Percentiles rank a stretch among this genome's conserved stretches.
Conservation (phyloP, 1,140 invertebrate species). For the Zaprionus lachaisei region DNA sequence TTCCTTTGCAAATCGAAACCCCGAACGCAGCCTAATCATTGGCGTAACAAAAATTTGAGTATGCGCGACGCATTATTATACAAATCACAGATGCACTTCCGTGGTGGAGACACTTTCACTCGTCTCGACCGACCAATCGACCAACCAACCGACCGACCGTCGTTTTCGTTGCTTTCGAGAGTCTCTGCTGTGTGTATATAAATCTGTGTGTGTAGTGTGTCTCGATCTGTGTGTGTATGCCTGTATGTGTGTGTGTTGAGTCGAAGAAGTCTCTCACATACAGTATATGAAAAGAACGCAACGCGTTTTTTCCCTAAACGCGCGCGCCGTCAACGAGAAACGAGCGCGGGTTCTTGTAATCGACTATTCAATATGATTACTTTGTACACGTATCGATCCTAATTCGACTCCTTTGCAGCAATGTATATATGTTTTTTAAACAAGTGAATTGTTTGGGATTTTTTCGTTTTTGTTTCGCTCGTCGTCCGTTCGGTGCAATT, state of each 20-base stretch:
- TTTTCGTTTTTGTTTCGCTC: conserved; percentile 59
- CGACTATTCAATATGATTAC: conserved; percentile 37
- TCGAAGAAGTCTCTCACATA: conserved; percentile 58
- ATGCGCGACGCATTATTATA: conserved; percentile 82
- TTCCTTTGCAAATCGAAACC: conserved; percentile 14
- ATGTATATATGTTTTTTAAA: conserved; percentile 47
- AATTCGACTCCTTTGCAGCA: conserved; percentile 32
- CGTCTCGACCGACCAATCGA: conserved; percentile 43
- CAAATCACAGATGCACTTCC: conserved; percentile 79
- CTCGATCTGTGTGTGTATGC: conserved; percentile 34
- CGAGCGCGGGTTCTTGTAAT: conserved; percentile 44
- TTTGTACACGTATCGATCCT: conserved; percentile 33
- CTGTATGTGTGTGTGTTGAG: conserved; percentile 40
- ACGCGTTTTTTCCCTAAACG: conserved; percentile 66
- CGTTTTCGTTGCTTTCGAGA: conserved; percentile 56
- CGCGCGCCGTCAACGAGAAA: conserved; percentile 58
- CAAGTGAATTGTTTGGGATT: conserved; percentile 66
- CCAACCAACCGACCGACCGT: conserved; percentile 14
- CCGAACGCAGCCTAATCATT: conserved; percentile 58
- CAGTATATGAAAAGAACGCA: conserved; percentile 73
- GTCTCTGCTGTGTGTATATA: conserved; percentile 26
- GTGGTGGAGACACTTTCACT: conserved; percentile 73
- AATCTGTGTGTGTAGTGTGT: conserved; percentile 24
- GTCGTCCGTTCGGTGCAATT: conserved; percentile 67
- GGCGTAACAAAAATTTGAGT: conserved; percentile 73